phyloP scores from a whole-genome alignment of 2,888 invertebrate species.

The Scaptomyza tumidula region DNA sequence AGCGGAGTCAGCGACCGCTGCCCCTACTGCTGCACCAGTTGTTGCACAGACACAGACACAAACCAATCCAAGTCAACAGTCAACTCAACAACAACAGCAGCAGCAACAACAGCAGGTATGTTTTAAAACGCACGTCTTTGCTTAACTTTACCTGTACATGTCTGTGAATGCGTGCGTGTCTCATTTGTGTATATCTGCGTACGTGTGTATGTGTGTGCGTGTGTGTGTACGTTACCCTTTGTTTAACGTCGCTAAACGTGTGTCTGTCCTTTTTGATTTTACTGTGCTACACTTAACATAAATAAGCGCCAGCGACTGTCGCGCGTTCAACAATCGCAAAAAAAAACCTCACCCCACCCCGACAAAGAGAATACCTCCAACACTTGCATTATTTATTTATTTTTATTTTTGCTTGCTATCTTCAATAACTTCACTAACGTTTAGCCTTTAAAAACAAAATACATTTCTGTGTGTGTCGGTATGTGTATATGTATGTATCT shows the following conservation, averaged over 20 bases:
- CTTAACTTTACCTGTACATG: conserved; percentile 37
- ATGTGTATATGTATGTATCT: conserved; percentile 19
- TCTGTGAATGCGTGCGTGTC: conserved; percentile 17
- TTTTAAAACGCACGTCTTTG: conserved; percentile 62
- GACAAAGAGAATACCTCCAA: conserved; percentile 11
- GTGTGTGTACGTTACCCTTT: conserved; percentile 26
- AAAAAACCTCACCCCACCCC: conserved; percentile 10
- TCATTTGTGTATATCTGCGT: neutral
- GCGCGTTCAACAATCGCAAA: conserved; percentile 29
- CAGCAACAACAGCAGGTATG: conserved; percentile 77
- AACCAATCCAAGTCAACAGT: conserved; percentile 18
- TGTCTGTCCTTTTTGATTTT: conserved; percentile 53
- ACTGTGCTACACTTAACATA: conserved; percentile 36
- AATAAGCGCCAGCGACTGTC: conserved; percentile 35
- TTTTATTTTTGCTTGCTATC: conserved; percentile 41
- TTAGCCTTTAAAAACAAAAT: conserved; percentile 30
- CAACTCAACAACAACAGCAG: conserved; percentile 20
- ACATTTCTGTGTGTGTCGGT: conserved; percentile 30
- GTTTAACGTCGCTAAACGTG: conserved; percentile 33
- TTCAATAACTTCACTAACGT: conserved; percentile 62
- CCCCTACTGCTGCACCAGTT: conserved; percentile 38
- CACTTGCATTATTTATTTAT: conserved; percentile 43
- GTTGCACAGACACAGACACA: conserved; percentile 51
- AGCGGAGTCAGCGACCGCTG: conserved; percentile 46
- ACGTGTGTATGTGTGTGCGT: neutral